Percentiles rank a stretch among this genome's conserved stretches.
Evolutionary conservation across 2,888 invertebrate species (phyloP).

Genomic region (Nomada hirtipes): DNA sequence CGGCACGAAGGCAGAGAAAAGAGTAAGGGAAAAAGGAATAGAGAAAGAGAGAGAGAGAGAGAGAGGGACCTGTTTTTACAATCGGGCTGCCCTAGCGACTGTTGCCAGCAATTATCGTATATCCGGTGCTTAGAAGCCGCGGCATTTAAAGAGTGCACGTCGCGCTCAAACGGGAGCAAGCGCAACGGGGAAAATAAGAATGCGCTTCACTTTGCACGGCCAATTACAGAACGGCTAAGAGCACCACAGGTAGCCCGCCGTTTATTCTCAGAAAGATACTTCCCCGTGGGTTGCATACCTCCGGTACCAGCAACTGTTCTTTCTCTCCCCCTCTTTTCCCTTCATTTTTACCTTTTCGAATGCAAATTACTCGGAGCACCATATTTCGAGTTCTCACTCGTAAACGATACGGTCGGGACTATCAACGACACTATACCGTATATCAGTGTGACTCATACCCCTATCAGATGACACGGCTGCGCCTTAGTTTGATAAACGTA

Average conservation of each 20-base stretch:
- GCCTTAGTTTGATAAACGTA: constrained; percentile 63
- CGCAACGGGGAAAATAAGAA: constrained; percentile 64
- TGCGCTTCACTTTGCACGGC: constrained; percentile 66
- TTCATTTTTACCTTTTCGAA: constrained; percentile 42
- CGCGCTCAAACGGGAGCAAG: constrained; percentile 55
- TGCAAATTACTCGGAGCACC: constrained; percentile 46
- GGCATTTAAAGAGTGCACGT: constrained; percentile 61
- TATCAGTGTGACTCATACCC: constrained; percentile 50
- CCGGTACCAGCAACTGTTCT: constrained; percentile 11
- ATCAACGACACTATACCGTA: constrained; percentile 21
- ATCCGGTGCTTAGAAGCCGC: constrained; percentile 69
- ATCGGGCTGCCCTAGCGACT: constrained; percentile 57
- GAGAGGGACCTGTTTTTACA: constrained; percentile 58
- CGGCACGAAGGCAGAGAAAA: constrained; percentile 15
- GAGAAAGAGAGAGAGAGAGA: constrained; percentile 5
- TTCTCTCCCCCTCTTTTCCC: neutral
- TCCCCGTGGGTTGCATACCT: constrained; percentile 66
- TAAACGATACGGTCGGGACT: constrained; percentile 12
- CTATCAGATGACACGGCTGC: constrained; percentile 64
- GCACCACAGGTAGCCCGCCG: constrained; percentile 55
- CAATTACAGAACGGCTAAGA: constrained; percentile 69
- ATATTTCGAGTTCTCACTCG: constrained; percentile 47
- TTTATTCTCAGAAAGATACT: constrained; percentile 69
- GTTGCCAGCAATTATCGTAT: constrained; percentile 69
- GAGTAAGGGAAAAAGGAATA: neutral